phyloP scores from a whole-genome alignment of 2,888 invertebrate species.

The Dasysyrphus tricinctus region DNA sequence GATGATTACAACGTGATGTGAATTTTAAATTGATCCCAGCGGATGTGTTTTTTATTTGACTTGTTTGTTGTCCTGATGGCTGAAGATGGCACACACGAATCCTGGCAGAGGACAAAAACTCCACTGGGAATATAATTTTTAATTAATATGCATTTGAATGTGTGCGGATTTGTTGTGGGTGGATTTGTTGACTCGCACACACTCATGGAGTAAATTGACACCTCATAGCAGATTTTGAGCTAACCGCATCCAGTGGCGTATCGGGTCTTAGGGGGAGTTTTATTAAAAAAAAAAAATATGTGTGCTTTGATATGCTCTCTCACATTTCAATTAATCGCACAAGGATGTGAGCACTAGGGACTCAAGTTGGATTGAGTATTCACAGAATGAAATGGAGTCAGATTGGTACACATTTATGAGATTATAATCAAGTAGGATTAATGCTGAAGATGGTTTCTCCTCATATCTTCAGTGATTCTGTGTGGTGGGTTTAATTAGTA shows the following conservation, averaged over 20 bases:
- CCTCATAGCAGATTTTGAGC: conserved; percentile 44
- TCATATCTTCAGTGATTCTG: background rate
- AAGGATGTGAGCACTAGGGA: conserved; percentile 24
- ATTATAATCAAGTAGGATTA: conserved; percentile 61
- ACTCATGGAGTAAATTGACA: conserved; percentile 55
- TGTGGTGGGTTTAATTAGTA: background rate
- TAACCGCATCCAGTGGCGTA: background rate
- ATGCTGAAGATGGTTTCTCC: background rate
- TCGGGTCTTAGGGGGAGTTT: background rate
- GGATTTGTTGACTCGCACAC: conserved; percentile 41
- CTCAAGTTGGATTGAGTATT: conserved; percentile 9
- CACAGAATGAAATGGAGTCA: conserved; percentile 39
- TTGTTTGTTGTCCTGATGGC: conserved; percentile 21
- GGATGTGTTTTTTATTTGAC: conserved; percentile 7
- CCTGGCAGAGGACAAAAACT: conserved; percentile 8
- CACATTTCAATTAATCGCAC: conserved; percentile 64
- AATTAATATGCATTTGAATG: conserved; percentile 69
- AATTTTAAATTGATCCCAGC: conserved; percentile 69
- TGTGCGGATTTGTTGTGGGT: conserved; percentile 22
- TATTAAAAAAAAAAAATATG: conserved; percentile 9
- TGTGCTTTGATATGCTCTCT: conserved; percentile 56
- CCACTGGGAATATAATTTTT: conserved; percentile 67
- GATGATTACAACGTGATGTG: conserved; percentile 66
- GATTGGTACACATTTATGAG: conserved; percentile 55
- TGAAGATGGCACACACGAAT: conserved; percentile 24